Conservation (phyloP, 2,113 vertebrate species). For the Antigone vipio region DNA sequence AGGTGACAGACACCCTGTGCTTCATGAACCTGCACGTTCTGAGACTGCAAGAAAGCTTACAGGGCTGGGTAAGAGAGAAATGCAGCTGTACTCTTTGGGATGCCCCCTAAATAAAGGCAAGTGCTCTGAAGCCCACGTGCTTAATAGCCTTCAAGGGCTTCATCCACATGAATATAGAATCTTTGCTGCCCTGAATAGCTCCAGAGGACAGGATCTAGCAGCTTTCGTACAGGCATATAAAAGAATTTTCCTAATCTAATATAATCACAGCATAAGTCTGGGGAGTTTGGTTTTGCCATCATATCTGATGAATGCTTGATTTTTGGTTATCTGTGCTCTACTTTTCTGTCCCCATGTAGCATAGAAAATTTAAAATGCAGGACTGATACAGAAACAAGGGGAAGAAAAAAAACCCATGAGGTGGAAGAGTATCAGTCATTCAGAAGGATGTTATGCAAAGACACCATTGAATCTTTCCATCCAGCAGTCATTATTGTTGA, state of each 20-base stretch:
- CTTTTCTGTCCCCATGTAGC: not conserved
- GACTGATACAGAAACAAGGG: not conserved
- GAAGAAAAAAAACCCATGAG: not conserved
- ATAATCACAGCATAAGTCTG: not conserved
- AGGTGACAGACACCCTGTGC: not conserved
- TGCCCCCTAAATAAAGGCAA: not conserved
- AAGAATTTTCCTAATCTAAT: not conserved
- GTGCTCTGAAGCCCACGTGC: not conserved
- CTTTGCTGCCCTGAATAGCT: not conserved
- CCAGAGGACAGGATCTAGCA: not conserved
- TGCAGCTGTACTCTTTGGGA: not conserved
- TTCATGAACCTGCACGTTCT: not conserved
- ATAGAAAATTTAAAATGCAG: not conserved
- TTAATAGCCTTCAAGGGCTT: not conserved
- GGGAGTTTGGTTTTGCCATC: not conserved
- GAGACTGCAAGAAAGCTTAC: not conserved
- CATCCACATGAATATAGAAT: not conserved
- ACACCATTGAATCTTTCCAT: not conserved
- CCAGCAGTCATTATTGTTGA: not conserved
- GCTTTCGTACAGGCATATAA: not conserved
- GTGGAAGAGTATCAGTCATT: not conserved
- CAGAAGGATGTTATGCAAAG: not conserved
- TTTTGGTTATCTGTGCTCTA: not conserved
- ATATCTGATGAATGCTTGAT: not conserved
- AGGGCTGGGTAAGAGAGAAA: not conserved